Evolutionary conservation across 53 echinoderm and acorn worm genomes (phyloP), one percentile per base, ranked within the genome.

Genomic region (Paracentrotus lividus): DNA sequence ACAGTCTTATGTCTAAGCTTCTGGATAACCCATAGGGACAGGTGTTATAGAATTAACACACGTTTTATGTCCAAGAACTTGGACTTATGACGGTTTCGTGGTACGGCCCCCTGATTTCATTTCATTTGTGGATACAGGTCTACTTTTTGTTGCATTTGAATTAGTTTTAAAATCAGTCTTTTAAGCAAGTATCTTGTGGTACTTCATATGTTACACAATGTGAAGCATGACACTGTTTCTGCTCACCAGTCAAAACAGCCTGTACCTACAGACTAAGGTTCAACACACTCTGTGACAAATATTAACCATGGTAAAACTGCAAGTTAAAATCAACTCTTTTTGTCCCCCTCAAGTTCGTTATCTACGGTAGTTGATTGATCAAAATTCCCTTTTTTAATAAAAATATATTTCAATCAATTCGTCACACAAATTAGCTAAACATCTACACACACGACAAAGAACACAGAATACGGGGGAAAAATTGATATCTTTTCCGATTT

Each of bases 401-500:
- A n/a, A n/a, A 64, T 89, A 42, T 89, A 89, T 40, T 89, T 89
- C 60, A 89, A 89, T 89, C 89, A 89, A 43, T 44, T 61, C 36
- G 20, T 33, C 42, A 89, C 89, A 89, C 89, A 60, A 60, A 61
- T 61, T 89, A 89, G 60, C 89, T 89, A 89, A 87, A 89, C 89
- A 89, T 89, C 65, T 89, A 89, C 43, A 87, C 53, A 89, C 89
- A 43, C 15, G 61, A 89, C 89, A 18, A 61, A 38, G 60, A 89
- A 18, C 89, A 89, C 89, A 45, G 89, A 89, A 33, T 43, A 89
- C 57, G 42, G 89, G 81, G n/a, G 33, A 89, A 54, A 89, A 40
- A 42, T 89, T 65, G 89, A 87, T 87, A 55, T 33, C 57, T 89
- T 61, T 89, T 88, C 58, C 60, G 16, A 9, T 59, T 64, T 20